Evolutionary conservation across 1,140 invertebrate species (phyloP).

Genomic region (Pristionchus pacificus): DNA sequence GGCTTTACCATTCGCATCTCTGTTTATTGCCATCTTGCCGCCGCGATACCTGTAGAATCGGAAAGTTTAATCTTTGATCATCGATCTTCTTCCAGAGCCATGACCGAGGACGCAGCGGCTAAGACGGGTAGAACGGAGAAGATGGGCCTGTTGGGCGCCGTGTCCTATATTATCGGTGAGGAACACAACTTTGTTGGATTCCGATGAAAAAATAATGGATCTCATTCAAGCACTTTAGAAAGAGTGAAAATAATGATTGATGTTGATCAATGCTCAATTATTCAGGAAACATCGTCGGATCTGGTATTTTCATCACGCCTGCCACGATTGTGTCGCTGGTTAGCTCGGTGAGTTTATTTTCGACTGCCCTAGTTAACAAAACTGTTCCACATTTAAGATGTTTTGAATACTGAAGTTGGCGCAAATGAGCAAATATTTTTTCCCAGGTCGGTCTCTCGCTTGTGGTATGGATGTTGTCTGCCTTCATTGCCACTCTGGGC

Average conservation of each 20-base stretch:
- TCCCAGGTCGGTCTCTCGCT: conserved; percentile 45
- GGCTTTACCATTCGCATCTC: too few relatives aligned
- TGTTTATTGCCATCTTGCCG: too few relatives aligned
- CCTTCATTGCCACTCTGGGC: conserved; percentile 48
- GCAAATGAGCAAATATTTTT: not conserved
- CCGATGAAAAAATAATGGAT: too few relatives aligned
- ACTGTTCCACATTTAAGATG: too few relatives aligned
- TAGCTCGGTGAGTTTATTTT: conserved; percentile 32
- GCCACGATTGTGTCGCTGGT: conserved; percentile 44
- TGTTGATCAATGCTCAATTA: conserved; percentile 1
- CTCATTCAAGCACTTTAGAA: too few relatives aligned
- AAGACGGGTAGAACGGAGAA: conserved; percentile 26
- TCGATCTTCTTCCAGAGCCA: not conserved
- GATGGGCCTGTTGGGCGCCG: conserved; percentile 38
- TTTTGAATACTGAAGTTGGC: not conserved
- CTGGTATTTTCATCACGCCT: conserved; percentile 50
- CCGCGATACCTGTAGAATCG: too few relatives aligned
- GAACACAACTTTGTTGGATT: conserved; percentile 11
- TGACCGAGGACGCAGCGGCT: not conserved
- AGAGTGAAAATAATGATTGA: not conserved
- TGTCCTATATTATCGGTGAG: conserved; percentile 35
- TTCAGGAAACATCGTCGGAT: conserved; percentile 51
- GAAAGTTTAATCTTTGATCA: too few relatives aligned
- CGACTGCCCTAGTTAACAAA: too few relatives aligned
- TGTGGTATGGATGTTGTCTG: conserved; percentile 43